These are phyloP conservation scores for Stigmatopora nigra DNA, from an alignment of 2,113 vertebrate genomes.

Conservation along the genomic window DNA sequence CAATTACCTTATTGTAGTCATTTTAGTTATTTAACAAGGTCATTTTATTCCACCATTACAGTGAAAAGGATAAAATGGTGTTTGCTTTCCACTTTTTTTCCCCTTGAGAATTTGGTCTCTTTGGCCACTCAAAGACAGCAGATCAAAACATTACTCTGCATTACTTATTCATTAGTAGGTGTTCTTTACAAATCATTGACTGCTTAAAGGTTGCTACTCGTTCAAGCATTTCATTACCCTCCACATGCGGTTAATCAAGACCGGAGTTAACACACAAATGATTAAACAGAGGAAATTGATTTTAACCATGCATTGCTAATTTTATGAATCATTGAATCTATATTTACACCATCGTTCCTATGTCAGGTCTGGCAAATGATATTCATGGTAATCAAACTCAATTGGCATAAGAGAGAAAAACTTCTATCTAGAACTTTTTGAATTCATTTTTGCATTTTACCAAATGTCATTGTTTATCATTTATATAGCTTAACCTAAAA, in stretches of 20 bases:
- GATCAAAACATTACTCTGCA: constrained; percentile 1
- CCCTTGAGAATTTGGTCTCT: neutral
- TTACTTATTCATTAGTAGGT: constrained; percentile 19
- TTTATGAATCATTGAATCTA: neutral
- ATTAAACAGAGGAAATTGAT: neutral
- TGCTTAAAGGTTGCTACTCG: constrained; percentile 18
- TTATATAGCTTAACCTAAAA: too few relatives aligned
- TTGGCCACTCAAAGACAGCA: constrained; percentile 1
- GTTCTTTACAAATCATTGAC: constrained; percentile 22
- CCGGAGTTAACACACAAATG: neutral
- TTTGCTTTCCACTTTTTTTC: neutral
- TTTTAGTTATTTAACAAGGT: neutral
- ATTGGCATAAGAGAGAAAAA: too few relatives aligned
- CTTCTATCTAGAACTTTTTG: too few relatives aligned
- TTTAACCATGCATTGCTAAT: neutral
- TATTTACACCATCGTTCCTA: neutral
- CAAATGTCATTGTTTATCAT: too few relatives aligned
- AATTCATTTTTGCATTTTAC: too few relatives aligned
- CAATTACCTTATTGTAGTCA: too few relatives aligned
- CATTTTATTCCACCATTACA: neutral
- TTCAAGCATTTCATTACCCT: constrained; percentile 18
- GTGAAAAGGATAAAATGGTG: neutral
- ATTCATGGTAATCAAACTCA: too few relatives aligned
- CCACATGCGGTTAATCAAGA: constrained; percentile 12
- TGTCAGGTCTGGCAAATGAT: neutral